A percentile compares a stretch with the other conserved stretches of the same genome.
Evolutionary conservation across 2,797 vertebrate species (phyloP).

Genomic region (Epinephelus awoara): DNA sequence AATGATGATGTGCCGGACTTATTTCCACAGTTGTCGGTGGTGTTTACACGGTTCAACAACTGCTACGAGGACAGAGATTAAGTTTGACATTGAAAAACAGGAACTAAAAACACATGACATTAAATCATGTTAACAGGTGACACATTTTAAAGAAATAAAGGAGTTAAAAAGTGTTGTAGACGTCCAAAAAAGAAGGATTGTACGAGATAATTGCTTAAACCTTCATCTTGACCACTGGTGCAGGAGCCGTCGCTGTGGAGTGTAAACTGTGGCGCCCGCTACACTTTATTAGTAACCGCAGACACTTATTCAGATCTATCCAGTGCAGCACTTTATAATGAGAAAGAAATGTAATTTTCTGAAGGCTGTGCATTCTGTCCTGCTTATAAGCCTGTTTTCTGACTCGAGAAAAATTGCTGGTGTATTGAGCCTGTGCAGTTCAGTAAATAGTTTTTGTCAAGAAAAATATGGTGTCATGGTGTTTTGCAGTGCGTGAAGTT

Average conservation of each 20-base stretch:
- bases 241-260: background rate
- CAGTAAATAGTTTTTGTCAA: conserved; percentile 22
- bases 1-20: background rate
- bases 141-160: background rate
- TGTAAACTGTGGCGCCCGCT: background rate
- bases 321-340: conserved; percentile 2
- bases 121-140: background rate
- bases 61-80: background rate
- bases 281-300: background rate
- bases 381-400: conserved; percentile 18
- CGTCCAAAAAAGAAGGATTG: background rate
- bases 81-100: background rate
- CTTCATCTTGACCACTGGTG: background rate
- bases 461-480: conserved; percentile 32
- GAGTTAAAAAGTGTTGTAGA: background rate
- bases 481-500: conserved; percentile 50
- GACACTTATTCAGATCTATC: background rate
- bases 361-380: background rate
- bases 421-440: conserved; percentile 15
- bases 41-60: background rate
- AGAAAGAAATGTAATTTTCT: conserved; percentile 12
- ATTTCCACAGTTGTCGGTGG: background rate
- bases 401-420: conserved; percentile 1
- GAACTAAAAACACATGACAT: background rate
- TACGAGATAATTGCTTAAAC: background rate